phyloP scores from a whole-genome alignment of 2,888 invertebrate species.

The Ectropis crepuscularia region DNA sequence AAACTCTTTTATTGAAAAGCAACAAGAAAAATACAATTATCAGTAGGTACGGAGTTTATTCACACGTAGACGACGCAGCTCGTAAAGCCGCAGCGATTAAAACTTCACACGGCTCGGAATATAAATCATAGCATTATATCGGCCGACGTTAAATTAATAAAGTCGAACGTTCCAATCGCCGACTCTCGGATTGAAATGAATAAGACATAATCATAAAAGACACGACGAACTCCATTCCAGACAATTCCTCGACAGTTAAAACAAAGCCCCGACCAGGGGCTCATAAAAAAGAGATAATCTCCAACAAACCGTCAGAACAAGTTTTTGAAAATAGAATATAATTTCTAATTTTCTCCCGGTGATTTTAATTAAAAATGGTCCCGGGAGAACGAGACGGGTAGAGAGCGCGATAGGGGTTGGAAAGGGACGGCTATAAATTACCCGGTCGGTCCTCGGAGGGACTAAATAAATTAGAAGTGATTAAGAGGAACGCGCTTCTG shows the following conservation, averaged over 20 bases:
- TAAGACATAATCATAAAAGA: slow-evolving; percentile 75
- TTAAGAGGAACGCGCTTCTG: slow-evolving; percentile 82
- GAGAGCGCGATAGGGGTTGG: slow-evolving; percentile 61
- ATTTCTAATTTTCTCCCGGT: slow-evolving; percentile 84
- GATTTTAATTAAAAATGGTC: slow-evolving; percentile 85
- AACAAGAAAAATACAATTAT: slow-evolving; percentile 28
- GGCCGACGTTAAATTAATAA: slow-evolving; percentile 47
- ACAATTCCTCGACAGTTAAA: slow-evolving; percentile 79
- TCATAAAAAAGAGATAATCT: slow-evolving; percentile 84
- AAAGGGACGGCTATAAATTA: slow-evolving; percentile 80
- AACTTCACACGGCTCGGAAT: slow-evolving; percentile 41
- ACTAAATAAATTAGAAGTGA: slow-evolving; percentile 85
- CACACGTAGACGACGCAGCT: slow-evolving; percentile 31
- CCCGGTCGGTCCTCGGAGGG: slow-evolving; percentile 73
- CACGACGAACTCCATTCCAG: slow-evolving; percentile 70
- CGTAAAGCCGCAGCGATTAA: slow-evolving; percentile 35
- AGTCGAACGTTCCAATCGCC: slow-evolving; percentile 68
- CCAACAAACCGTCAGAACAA: slow-evolving; percentile 82
- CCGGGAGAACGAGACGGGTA: slow-evolving; percentile 74
- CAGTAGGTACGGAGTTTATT: slow-evolving; percentile 26
- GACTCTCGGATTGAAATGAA: slow-evolving; percentile 69
- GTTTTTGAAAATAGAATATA: slow-evolving; percentile 85
- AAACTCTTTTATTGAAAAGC: slow-evolving; percentile 26
- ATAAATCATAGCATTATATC: slow-evolving; percentile 43
- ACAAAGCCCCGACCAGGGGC: slow-evolving; percentile 79